Base-by-base conservation (phyloP, 1,140 invertebrate genomes). In the Druon quercuslanigerum region DNA sequence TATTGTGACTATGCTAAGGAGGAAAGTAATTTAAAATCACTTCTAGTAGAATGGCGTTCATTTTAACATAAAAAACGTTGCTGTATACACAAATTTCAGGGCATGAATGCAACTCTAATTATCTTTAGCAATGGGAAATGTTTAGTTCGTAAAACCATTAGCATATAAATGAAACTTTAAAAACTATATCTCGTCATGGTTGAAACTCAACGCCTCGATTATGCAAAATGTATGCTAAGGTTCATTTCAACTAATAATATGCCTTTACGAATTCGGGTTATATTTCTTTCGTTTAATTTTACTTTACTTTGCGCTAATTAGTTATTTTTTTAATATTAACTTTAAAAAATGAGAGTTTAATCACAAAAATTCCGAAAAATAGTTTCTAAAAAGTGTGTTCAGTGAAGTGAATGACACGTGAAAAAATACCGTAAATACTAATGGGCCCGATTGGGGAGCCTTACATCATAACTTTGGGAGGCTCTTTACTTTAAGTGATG, bases 131-230 rank as follows among this genome's bases (percentile, higher is more conserved):
- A 66, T 66, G 17, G 60, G 46, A 33, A 7, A 16, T 20, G 8
- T 66, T 66, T 40, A 66, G 3, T 66, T 12, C 14, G 33, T 66
- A n/a, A 66, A 66, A 40, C n/a, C 46, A 75, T 78, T 78, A 72
- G 77, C 77, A 78, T 78, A 78, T 78, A 75, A 78, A 78, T 78
- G 50, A 78, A 70, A 71, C 66, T 73, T 57, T 76, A 56, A 76
- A 76, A 20, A 2, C 13, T 66, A 5, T 66, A 16, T 33, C 60
- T 46, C 33, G 46, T 66, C 33, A 40, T 46, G 40, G 14, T 13
- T 13, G 0, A 1, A 66, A 14, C 33, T 1, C 4, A 66, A 46
- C 40, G 7, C 40, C 40, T 16, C 57, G 9, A 57, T 57, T 14
- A 16, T 13, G 12, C 25, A 33, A 40, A 66, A 66, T 66, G 33